These are phyloP conservation scores for Lateolabrax maculatus DNA, from an alignment of 2,797 vertebrate species.

Conservation along the genomic window DNA sequence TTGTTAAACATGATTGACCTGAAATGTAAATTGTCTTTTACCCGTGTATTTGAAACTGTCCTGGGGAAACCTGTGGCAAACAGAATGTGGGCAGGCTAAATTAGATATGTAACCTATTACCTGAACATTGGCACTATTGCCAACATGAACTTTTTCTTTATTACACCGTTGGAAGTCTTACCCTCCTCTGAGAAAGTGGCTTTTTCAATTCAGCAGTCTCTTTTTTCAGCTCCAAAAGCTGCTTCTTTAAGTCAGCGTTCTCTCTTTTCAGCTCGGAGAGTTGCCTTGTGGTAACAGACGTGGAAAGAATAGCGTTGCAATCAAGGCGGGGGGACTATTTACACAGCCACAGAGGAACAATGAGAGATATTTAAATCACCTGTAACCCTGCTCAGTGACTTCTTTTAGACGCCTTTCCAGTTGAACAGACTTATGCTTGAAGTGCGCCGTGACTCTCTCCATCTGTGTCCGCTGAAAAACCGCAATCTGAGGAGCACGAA, in stretches of 20 bases:
- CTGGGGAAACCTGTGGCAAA: conserved; percentile 78
- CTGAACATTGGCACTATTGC: not conserved
- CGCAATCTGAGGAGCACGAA: conserved; percentile 84
- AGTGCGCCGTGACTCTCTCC: conserved; percentile 84
- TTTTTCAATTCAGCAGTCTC: conserved; percentile 90
- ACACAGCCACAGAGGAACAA: conserved; percentile 2
- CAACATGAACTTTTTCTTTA: not conserved
- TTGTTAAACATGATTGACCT: not conserved
- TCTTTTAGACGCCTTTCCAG: conserved; percentile 86
- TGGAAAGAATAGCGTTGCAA: conserved; percentile 1
- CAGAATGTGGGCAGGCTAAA: conserved; percentile 19
- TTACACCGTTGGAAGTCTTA: conserved; percentile 56
- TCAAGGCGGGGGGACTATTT: not conserved
- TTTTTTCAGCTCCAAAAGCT: conserved; percentile 82
- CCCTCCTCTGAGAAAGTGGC: conserved; percentile 88
- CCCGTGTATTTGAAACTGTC: conserved; percentile 77
- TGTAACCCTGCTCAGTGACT: conserved; percentile 79
- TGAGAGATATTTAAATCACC: conserved; percentile 61
- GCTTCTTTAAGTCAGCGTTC: conserved; percentile 87
- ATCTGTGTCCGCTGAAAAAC: conserved; percentile 89
- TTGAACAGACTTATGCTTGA: conserved; percentile 84
- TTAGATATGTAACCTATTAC: not conserved
- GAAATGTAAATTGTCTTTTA: conserved; percentile 46
- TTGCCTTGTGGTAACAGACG: conserved; percentile 81
- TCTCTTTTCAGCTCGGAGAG: conserved; percentile 86